Evolutionary conservation across 2,888 invertebrate genomes (phyloP).

Genomic region (Stenolophus ochropezus): DNA sequence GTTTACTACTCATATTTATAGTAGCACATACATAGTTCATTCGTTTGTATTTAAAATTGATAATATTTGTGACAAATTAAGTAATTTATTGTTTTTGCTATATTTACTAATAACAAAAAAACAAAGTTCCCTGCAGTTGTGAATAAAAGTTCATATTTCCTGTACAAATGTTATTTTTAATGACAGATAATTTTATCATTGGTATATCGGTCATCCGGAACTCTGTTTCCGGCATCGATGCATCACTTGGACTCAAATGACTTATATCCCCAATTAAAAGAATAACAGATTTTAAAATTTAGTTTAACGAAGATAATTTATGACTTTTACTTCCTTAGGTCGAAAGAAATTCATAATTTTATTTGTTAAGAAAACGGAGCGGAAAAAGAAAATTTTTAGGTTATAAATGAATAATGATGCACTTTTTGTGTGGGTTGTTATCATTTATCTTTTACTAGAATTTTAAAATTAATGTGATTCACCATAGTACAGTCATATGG

Average conservation of each 20-base stretch:
- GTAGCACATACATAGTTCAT: no score
- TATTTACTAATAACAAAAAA: no score
- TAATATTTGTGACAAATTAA: no score
- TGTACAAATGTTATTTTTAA: slow-evolving; percentile 42
- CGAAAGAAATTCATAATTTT: neutral
- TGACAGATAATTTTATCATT: slow-evolving; percentile 50
- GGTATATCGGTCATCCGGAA: slow-evolving; percentile 54
- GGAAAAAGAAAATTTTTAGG: neutral
- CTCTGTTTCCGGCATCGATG: slow-evolving; percentile 26
- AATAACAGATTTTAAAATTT: neutral
- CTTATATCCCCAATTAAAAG: neutral
- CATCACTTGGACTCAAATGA: neutral
- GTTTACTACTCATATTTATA: no score
- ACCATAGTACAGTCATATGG: neutral
- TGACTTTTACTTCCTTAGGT: neutral
- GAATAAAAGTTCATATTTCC: slow-evolving; percentile 39
- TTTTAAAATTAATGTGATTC: neutral
- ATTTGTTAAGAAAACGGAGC: neutral
- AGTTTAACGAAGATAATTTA: neutral
- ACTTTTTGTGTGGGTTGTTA: neutral
- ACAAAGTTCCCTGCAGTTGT: neutral
- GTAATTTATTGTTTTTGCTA: no score
- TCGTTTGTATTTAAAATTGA: no score
- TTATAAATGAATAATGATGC: neutral
- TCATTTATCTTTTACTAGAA: neutral